Evolutionary conservation across 2,113 vertebrate genomes (phyloP).

Genomic region (Oreochromis niloticus): DNA sequence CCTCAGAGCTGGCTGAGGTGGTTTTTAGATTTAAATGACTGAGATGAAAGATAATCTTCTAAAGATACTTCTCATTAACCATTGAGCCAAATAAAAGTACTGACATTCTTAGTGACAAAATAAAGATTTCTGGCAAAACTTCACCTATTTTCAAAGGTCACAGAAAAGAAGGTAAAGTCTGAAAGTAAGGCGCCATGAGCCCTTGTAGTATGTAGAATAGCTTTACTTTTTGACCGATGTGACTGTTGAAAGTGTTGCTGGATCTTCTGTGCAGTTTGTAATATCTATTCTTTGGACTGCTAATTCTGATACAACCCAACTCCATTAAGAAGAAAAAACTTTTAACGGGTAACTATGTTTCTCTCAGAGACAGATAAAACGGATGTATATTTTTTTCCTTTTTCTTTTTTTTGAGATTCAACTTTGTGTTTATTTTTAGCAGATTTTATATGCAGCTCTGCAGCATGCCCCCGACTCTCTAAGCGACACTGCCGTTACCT

Average conservation of each 20-base stretch:
- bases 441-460: constrained; percentile 38
- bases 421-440: background rate
- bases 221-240: background rate
- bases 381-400: background rate
- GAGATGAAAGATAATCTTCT: background rate
- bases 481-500: background rate
- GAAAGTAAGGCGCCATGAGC: background rate
- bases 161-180: background rate
- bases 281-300: background rate
- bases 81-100: background rate
- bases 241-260: background rate
- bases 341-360: background rate
- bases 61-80: background rate
- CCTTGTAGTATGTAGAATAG: background rate
- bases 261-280: background rate
- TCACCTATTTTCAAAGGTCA: background rate
- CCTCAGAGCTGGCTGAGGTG: background rate
- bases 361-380: background rate
- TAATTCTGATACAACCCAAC: background rate
- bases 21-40: background rate
- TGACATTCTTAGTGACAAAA: background rate
- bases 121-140: background rate
- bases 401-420: constrained; percentile 2
- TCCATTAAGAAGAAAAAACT: background rate
- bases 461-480: background rate